Conservation (phyloP, 2,113 vertebrate species). For the Aythya baeri region DNA sequence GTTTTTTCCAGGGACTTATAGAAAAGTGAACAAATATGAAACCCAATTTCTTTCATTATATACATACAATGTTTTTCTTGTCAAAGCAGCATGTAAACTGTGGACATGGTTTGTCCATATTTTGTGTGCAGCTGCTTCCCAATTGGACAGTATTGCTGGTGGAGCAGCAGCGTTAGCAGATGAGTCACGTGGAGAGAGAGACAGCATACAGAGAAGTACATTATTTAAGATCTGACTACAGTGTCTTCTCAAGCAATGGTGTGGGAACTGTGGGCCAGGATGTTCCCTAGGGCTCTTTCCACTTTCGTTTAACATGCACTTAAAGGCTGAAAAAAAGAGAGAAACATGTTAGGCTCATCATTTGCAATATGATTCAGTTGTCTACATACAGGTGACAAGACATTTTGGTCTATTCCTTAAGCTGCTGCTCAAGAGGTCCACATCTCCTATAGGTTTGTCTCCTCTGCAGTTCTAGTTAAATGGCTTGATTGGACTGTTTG, state of each 20-base stretch:
- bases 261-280: neutral
- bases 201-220: neutral
- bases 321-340: neutral
- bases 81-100: slow-evolving; percentile 5
- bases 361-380: neutral
- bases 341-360: neutral
- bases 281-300: neutral
- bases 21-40: neutral
- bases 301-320: neutral
- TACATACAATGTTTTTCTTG: neutral
- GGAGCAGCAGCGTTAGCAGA: neutral
- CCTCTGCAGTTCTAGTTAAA: neutral
- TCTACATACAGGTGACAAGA: neutral
- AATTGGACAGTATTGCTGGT: neutral
- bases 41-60: neutral
- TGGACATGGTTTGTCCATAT: neutral
- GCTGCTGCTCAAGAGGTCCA: neutral
- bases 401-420: neutral
- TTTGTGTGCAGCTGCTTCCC: slow-evolving; percentile 12
- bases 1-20: neutral
- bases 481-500: neutral
- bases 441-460: neutral
- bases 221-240: neutral
- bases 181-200: neutral
- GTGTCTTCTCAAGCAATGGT: neutral